phyloP scores from a whole-genome alignment of 1,140 invertebrate genomes.

The Agrypnia vestita region DNA sequence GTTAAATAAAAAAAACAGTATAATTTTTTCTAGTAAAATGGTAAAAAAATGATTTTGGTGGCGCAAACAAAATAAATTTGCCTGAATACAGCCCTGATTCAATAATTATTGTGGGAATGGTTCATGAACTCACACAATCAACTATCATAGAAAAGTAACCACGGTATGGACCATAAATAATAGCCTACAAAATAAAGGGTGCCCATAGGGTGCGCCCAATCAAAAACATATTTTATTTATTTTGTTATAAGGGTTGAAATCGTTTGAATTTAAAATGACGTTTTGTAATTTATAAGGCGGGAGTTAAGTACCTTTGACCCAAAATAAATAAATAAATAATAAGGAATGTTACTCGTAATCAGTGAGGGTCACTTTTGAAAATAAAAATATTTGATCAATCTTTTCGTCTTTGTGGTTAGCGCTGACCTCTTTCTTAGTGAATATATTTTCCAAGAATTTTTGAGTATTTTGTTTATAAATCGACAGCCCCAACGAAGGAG shows the following conservation, averaged over 20 bases:
- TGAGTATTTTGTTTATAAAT: too few species aligned
- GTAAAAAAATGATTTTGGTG: too few species aligned
- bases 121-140: conserved; percentile 4
- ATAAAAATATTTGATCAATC: too few species aligned
- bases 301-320: not conserved
- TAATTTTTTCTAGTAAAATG: too few species aligned
- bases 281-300: not conserved
- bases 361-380: too few species aligned
- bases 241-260: not conserved
- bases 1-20: too few species aligned
- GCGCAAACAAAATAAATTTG: too few species aligned
- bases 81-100: not conserved
- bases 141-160: conserved; percentile 10
- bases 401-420: too few species aligned
- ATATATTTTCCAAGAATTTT: too few species aligned
- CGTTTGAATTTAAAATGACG: not conserved
- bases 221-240: not conserved
- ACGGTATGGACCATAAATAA: conserved; percentile 18
- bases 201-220: not conserved
- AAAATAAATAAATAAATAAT: conserved; percentile 29
- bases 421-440: too few species aligned
- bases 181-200: not conserved
- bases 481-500: too few species aligned
- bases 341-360: not conserved
- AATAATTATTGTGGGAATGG: conserved; percentile 22